These are phyloP conservation scores for Pangasianodon hypophthalmus DNA, from an alignment of 2,113 vertebrate species.

Conservation along the genomic window DNA sequence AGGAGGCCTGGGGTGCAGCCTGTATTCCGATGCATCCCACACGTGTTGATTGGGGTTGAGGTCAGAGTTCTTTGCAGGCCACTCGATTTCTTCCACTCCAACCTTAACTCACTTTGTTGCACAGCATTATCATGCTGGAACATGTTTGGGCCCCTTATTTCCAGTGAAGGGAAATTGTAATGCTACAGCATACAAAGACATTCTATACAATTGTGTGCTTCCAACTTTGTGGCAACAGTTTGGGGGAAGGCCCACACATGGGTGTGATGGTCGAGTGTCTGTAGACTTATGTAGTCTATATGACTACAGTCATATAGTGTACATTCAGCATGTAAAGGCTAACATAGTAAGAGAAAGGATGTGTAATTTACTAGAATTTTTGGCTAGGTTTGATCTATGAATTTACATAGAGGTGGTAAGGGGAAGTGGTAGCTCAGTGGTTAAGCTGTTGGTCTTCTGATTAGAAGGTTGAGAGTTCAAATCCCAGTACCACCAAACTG, in stretches of 20 bases:
- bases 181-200: background rate
- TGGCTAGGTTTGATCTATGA: background rate
- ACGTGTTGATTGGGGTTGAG: background rate
- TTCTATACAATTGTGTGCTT: background rate
- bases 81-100: background rate
- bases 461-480: too few relatives aligned
- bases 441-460: too few relatives aligned
- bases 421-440: too few relatives aligned
- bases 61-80: background rate
- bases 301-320: background rate
- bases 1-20: background rate
- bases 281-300: background rate
- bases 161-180: background rate
- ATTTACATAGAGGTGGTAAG: background rate
- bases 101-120: background rate
- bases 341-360: background rate
- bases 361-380: background rate
- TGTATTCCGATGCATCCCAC: background rate
- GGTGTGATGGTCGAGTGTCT: background rate
- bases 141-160: background rate
- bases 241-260: background rate
- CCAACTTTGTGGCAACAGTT: background rate
- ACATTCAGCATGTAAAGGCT: background rate
- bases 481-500: too few relatives aligned
- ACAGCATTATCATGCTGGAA: background rate